Conservation (phyloP, 1,140 invertebrate genomes). For the Zophobas atratus region DNA sequence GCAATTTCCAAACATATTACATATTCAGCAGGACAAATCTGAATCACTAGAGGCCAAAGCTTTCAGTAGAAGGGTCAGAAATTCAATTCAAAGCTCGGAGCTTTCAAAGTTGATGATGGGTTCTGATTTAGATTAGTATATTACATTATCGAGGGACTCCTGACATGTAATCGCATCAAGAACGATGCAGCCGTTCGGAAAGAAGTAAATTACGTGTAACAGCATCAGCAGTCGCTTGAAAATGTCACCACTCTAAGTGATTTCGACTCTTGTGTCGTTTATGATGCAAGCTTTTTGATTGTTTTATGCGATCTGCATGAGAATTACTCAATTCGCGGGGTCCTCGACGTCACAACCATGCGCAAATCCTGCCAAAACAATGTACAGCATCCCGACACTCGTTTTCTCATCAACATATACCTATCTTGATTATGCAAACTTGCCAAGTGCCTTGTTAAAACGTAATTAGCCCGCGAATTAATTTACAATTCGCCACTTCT, state of each 20-base stretch:
- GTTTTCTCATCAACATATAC: slow-evolving; percentile 45
- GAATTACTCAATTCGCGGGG: slow-evolving; percentile 36
- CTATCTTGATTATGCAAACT: slow-evolving; percentile 42
- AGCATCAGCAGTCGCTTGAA: slow-evolving; percentile 48
- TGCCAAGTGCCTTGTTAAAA: slow-evolving; percentile 46
- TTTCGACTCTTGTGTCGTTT: slow-evolving; percentile 50
- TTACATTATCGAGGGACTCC: slow-evolving; percentile 55
- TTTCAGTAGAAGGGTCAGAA: slow-evolving; percentile 53
- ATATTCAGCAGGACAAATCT: slow-evolving; percentile 46
- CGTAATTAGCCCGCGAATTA: slow-evolving; percentile 44
- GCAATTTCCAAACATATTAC: slow-evolving; percentile 41
- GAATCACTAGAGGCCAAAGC: slow-evolving; percentile 42
- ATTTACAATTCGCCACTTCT: slow-evolving; percentile 27
- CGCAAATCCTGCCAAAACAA: slow-evolving; percentile 15
- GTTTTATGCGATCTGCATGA: slow-evolving; percentile 61
- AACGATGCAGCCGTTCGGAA: slow-evolving; percentile 58
- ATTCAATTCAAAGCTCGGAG: slow-evolving; percentile 54
- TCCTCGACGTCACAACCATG: slow-evolving; percentile 30
- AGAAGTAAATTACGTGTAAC: slow-evolving; percentile 59
- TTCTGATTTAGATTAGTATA: slow-evolving; percentile 59
- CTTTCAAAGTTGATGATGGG: slow-evolving; percentile 58
- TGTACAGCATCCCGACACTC: slow-evolving; percentile 27
- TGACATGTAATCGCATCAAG: slow-evolving; percentile 55
- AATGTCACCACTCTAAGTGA: slow-evolving; percentile 61
- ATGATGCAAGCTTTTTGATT: slow-evolving; percentile 59